phyloP scores from a whole-genome alignment of 2,113 vertebrate genomes.

The Dendrocopos noguchii region DNA sequence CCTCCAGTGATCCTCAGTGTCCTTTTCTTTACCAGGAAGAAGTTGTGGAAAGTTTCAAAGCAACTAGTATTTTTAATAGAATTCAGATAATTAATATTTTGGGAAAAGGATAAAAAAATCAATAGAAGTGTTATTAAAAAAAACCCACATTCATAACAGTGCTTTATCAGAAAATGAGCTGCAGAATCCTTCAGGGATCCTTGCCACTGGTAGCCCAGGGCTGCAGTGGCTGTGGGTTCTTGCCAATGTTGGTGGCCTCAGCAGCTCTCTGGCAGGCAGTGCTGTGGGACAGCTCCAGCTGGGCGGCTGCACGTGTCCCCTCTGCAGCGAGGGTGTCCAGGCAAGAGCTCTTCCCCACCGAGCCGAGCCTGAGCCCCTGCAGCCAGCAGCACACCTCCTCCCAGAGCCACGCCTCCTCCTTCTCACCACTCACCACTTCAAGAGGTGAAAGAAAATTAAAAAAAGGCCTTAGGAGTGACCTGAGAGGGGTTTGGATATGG shows the following conservation, averaged over 20 bases:
- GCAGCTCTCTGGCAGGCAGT: neutral
- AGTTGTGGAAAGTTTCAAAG: neutral
- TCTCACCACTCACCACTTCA: too few species aligned
- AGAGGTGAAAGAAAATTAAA: neutral
- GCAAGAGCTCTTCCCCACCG: fast-evolving
- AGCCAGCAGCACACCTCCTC: neutral
- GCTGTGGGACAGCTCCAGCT: fast-evolving
- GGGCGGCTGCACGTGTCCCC: neutral
- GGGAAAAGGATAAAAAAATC: neutral
- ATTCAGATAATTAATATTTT: neutral
- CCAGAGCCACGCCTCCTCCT: neutral
- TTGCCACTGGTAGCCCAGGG: neutral
- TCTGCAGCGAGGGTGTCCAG: fast-evolving
- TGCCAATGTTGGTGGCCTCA: neutral
- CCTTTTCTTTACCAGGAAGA: neutral
- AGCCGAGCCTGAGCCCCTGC: neutral
- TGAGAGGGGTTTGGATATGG: fast-evolving
- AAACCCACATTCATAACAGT: neutral
- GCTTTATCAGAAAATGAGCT: neutral
- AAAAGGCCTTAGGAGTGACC: neutral
- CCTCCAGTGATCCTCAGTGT: neutral
- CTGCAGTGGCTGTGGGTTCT: neutral
- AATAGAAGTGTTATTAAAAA: neutral
- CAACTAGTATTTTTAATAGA: neutral
- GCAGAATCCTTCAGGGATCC: neutral